Conservation (phyloP, 2,797 vertebrate genomes). For the Muraenolepis orangiensis region DNA sequence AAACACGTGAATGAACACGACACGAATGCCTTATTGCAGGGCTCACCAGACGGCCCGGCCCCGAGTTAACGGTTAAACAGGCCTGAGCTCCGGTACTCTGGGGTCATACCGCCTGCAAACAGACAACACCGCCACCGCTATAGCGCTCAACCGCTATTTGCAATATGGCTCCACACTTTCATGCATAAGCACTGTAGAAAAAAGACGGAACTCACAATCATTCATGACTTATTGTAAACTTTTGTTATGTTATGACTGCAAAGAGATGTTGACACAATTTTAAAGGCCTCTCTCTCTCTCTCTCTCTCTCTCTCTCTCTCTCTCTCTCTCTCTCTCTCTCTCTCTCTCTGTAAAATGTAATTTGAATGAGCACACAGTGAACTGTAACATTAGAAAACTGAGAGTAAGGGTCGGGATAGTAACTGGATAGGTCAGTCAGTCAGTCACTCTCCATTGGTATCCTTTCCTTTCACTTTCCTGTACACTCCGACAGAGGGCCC, state of each 20-base stretch:
- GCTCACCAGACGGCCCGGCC: background rate
- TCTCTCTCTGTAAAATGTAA: too few species aligned
- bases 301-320: too few species aligned
- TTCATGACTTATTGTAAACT: background rate
- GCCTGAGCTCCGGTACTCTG: background rate
- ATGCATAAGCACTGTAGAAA: background rate
- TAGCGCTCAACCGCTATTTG: background rate
- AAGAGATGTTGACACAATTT: background rate
- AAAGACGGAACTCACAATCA: background rate
- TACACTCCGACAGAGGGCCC: background rate
- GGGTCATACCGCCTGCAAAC: background rate
- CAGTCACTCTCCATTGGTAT: background rate
- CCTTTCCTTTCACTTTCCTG: background rate
- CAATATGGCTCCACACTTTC: background rate
- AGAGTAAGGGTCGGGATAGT: background rate
- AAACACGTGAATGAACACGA: background rate
- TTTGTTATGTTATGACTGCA: background rate
- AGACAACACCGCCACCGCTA: background rate
- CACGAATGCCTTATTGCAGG: background rate
- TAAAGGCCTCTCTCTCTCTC: background rate
- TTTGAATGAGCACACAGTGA: too few species aligned
- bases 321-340: too few species aligned
- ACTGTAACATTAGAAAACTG: background rate
- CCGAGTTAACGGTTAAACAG: background rate
- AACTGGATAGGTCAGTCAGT: background rate